Conservation (phyloP, 2,797 vertebrate species). For the Rhinoraja longicauda region DNA sequence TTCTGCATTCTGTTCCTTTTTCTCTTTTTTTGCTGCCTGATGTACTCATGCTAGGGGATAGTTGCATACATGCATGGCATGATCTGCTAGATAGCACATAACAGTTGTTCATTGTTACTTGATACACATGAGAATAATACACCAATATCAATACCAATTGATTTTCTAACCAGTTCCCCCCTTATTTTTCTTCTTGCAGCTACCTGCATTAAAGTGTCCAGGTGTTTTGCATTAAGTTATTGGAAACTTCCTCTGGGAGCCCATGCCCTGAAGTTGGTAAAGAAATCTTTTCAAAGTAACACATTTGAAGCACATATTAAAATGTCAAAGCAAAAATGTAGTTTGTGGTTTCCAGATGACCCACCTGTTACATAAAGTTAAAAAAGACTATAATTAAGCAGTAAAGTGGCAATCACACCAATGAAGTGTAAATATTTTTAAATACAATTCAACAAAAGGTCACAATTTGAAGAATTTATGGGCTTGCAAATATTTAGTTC, state of each 20-base stretch:
- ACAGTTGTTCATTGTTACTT: too few relatives aligned
- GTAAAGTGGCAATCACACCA: not conserved
- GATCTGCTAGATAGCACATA: too few relatives aligned
- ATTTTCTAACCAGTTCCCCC: not conserved
- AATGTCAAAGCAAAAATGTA: too few relatives aligned
- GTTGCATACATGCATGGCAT: too few relatives aligned
- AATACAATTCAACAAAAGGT: not conserved
- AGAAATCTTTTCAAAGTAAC: not conserved
- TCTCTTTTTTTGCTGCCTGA: too few relatives aligned
- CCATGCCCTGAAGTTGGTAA: not conserved
- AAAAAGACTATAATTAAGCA: slow-evolving; percentile 11
- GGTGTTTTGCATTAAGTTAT: not conserved
- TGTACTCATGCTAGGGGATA: too few relatives aligned
- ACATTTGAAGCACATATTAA: not conserved
- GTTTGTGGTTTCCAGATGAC: not conserved
- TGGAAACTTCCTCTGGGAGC: not conserved
- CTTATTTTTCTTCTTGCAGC: not conserved
- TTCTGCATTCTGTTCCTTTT: too few relatives aligned
- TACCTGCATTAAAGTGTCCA: not conserved
- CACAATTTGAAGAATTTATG: not conserved
- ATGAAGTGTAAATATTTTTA: slow-evolving; percentile 5
- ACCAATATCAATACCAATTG: too few relatives aligned
- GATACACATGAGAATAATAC: too few relatives aligned
- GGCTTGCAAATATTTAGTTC: slow-evolving; percentile 22
- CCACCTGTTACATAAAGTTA: not conserved